phyloP scores from a whole-genome alignment of 2,797 vertebrate species.

The Lepilemur septentrionalis region DNA sequence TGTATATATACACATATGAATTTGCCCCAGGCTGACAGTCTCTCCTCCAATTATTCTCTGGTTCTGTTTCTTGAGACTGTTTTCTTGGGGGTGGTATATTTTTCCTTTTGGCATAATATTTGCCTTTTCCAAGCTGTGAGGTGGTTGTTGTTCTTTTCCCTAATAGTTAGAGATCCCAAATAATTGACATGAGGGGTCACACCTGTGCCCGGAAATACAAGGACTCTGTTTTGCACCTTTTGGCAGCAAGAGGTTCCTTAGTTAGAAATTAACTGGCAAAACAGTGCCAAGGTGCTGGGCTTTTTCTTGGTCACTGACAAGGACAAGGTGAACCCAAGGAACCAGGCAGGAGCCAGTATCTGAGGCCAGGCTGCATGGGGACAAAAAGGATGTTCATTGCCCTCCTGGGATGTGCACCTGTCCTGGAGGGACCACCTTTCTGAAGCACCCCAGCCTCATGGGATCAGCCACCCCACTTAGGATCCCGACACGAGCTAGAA shows the following conservation, averaged over 20 bases:
- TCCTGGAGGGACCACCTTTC: not conserved
- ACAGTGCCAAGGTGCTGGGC: not conserved
- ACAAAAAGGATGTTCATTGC: not conserved
- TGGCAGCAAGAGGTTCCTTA: constrained; percentile 60
- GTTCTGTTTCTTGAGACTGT: constrained; percentile 12
- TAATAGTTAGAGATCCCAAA: constrained; percentile 30
- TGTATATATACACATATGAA: not conserved
- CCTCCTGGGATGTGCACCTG: not conserved
- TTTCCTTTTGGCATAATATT: not conserved
- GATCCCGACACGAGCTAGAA: not conserved
- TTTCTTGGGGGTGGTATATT: constrained; percentile 22
- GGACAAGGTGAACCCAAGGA: not conserved
- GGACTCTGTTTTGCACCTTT: constrained; percentile 39
- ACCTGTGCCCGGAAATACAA: constrained; percentile 18
- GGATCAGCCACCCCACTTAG: not conserved
- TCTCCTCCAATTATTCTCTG: not conserved
- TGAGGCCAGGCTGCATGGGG: not conserved
- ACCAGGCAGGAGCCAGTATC: not conserved
- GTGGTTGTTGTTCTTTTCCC: not conserved
- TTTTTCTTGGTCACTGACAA: constrained; percentile 34
- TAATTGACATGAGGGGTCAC: constrained; percentile 55
- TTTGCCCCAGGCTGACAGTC: not conserved
- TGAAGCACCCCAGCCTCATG: not conserved
- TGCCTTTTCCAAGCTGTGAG: not conserved
- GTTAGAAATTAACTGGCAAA: constrained; percentile 74